phyloP scores from a whole-genome alignment of 1,140 invertebrate genomes.

The Drosophila rufa region DNA sequence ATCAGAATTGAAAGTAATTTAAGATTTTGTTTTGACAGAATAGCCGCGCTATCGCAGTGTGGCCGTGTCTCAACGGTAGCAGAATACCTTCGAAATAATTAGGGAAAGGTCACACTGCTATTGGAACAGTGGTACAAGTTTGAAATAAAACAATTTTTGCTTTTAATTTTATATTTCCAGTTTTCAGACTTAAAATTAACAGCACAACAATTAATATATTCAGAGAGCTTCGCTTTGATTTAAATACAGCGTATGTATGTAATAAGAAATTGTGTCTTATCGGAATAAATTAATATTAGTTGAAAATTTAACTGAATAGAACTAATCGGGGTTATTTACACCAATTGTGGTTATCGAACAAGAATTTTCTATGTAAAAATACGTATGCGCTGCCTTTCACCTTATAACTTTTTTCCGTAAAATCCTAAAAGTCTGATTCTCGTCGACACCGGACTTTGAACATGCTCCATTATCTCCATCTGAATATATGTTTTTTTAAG shows the following conservation, averaged over 20 bases:
- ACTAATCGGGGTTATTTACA: conserved; percentile 54
- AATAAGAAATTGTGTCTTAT: conserved; percentile 27
- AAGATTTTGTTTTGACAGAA: not conserved
- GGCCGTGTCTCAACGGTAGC: not conserved
- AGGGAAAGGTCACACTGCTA: not conserved
- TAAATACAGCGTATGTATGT: conserved; percentile 44
- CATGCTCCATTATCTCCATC: conserved; percentile 85
- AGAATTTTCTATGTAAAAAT: conserved; percentile 30
- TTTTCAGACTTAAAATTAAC: conserved; percentile 63
- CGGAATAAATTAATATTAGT: conserved; percentile 19
- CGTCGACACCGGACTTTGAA: conserved; percentile 85
- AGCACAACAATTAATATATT: conserved; percentile 76
- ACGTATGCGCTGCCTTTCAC: not conserved
- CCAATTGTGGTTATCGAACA: conserved; percentile 60
- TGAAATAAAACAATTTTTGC: conserved; percentile 8
- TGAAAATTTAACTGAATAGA: conserved; percentile 33
- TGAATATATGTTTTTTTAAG: conserved; percentile 49
- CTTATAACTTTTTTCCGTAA: conserved; percentile 82
- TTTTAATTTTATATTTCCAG: conserved; percentile 43
- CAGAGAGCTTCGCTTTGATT: conserved; percentile 56
- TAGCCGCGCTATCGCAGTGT: conserved; percentile 7
- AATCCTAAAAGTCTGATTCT: conserved; percentile 84
- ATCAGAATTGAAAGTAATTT: not conserved
- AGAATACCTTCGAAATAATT: not conserved
- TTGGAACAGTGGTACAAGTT: not conserved